Evolutionary conservation across 2,888 invertebrate genomes (phyloP), one percentile per base, ranked within the genome.

Genomic region (Nasonovia ribisnigri): DNA sequence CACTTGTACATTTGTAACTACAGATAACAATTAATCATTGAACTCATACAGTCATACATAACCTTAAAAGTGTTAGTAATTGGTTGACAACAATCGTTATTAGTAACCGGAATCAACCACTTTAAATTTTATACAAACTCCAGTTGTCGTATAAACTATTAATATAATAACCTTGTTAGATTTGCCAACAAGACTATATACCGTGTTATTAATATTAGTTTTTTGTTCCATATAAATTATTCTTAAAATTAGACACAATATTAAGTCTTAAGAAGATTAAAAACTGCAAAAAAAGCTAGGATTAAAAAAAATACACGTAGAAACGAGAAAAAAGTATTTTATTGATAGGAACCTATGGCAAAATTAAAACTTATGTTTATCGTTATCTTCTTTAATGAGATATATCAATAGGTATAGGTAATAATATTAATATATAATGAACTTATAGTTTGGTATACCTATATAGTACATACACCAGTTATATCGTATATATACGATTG

Each of bases 41-140:
- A 77, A 77, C 77, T 36, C 20, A 8, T 36, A 77, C 8, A 77
- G 36, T 36, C 20, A 8, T 36, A 77, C 8, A 77, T 77, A 77
- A 77, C 77, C 77, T 77, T 36, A 77, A 77, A 77, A 77, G 20
- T 20, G 77, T 36, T 36, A 8, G 3, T 48, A 87, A 87, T 51
- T 48, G 36, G 42, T 54, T 54, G 11, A 54, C n/a, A 88, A 51
- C 51, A 42, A 54, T 54, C 5, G 24, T 36, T 42, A 88, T 36
- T 42, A 88, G 57, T 8, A 26, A 57, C 88, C 88, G 54, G 88
- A 54, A 88, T 88, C 11, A 54, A 88, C 42, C 54, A 54, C 54
- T 88, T 51, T 54, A 88, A 88, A 87, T 36, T 48, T n/a, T 51
- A 48, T 48, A 48, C 20, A 8, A 87, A 20, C n/a, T 77, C 20